phyloP scores from a whole-genome alignment of 1,140 invertebrate genomes.

The Notospermus geniculatus region DNA sequence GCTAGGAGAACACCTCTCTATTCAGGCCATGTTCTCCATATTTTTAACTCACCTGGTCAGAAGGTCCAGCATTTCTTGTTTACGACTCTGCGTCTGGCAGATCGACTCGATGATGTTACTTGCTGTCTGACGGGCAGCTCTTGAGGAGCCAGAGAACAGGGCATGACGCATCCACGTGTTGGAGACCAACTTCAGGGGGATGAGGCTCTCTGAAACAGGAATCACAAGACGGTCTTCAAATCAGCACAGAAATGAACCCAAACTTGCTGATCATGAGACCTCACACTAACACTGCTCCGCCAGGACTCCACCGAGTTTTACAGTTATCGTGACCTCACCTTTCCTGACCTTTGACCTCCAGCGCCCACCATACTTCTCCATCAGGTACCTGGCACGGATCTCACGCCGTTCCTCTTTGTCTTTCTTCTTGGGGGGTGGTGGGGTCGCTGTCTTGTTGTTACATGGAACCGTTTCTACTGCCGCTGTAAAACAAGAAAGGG shows the following conservation, averaged over 20 bases:
- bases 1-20: no score
- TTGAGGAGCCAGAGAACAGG: constrained; percentile 86
- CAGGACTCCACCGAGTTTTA: no score
- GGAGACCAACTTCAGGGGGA: constrained; percentile 58
- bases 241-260: no score
- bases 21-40: no score
- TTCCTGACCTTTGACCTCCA: constrained; percentile 58
- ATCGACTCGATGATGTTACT: constrained; percentile 84
- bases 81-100: constrained; percentile 58
- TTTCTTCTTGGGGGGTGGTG: no score
- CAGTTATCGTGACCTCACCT: neutral
- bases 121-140: constrained; percentile 81
- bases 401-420: constrained; percentile 36
- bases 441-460: no score
- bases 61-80: constrained; percentile 71
- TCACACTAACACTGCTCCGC: no score
- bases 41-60: constrained; percentile 63
- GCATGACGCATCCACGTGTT: constrained; percentile 84
- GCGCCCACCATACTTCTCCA: constrained; percentile 72
- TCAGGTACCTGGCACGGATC: constrained; percentile 64
- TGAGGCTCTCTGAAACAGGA: neutral
- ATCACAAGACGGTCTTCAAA: no score
- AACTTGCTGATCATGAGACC: neutral
- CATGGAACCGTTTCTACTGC: no score
- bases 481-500: no score